Base-by-base conservation (phyloP, 1,140 invertebrate species). In the Sinonovacula constricta region DNA sequence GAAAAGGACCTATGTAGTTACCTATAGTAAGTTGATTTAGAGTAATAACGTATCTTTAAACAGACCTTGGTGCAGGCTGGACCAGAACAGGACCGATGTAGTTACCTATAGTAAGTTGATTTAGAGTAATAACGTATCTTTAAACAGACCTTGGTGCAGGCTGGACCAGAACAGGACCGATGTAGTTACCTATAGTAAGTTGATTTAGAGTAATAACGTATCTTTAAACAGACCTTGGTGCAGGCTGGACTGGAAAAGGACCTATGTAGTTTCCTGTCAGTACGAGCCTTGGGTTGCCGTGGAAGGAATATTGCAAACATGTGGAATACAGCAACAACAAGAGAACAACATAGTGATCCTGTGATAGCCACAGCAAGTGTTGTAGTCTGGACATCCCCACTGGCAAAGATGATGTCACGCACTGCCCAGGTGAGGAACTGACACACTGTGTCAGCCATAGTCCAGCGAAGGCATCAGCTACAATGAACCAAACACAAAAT, bases 401-500 rank as follows among this genome's bases (percentile, higher is more conserved):
- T 84, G 74, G 85, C 84, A 81, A 87, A 87, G 53, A 87, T 83
- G 18, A 84, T 69, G 68, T 86, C 84, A 33, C 70, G 71, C 56
- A 82, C 76, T 1, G 83, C 80, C 45, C 80, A 70, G 56, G 80
- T 72, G 22, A 90, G 88, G 36, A 92, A 92, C 72, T 92, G 92
- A 28, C 34, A 62, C 66, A 78, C 34, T 22, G 63, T 59, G 31
- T 68, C 75, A 36, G 54, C 57, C 72, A 75, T 75, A n/a, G 31
- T n/a, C n/a, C n/a, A n/a, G n/a, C n/a, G n/a, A n/a, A n/a, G n/a
- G n/a, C n/a, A n/a, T n/a, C n/a, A n/a, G n/a, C n/a, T n/a, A n/a
- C n/a, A n/a, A n/a, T n/a, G n/a, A n/a, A n/a, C n/a, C n/a, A n/a
- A n/a, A n/a, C n/a, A n/a, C n/a, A n/a, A n/a, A n/a, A n/a, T n/a